A percentile compares a stretch with the other conserved stretches of the same genome.
phyloP scores from a whole-genome alignment of 2,113 vertebrate species.

The Candoia aspera region DNA sequence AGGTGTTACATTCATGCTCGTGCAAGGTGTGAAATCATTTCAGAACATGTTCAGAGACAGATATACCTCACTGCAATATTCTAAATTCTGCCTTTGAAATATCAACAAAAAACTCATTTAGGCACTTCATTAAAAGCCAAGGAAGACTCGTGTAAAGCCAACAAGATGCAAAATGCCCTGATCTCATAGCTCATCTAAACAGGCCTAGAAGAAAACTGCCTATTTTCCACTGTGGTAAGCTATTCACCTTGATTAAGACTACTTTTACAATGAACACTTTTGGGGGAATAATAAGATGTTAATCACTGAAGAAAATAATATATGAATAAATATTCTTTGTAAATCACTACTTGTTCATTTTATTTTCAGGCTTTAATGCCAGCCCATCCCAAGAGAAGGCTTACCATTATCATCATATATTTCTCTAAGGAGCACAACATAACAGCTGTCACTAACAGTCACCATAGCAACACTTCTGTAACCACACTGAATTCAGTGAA shows the following conservation, averaged over 20 bases:
- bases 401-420: slow-evolving; percentile 66
- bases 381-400: slow-evolving; percentile 41
- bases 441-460: slow-evolving; percentile 79
- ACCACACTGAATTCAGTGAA: slow-evolving; percentile 62
- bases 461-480: slow-evolving; percentile 80
- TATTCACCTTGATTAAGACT: not conserved
- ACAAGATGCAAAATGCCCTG: not conserved
- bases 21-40: too few species aligned
- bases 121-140: not conserved
- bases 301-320: slow-evolving; percentile 67
- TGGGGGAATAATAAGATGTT: slow-evolving; percentile 32
- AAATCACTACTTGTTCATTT: slow-evolving; percentile 63
- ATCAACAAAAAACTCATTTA: not conserved
- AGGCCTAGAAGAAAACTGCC: not conserved
- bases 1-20: too few species aligned
- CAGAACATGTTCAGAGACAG: too few species aligned
- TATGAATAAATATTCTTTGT: slow-evolving; percentile 43
- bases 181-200: not conserved
- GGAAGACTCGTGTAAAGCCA: not conserved
- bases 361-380: slow-evolving; percentile 56
- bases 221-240: not conserved
- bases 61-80: not conserved
- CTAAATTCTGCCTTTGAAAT: not conserved
- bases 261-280: not conserved
- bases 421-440: slow-evolving; percentile 63